Evolutionary conservation across 2,888 invertebrate species (phyloP).

Genomic region (Rhogogaster chlorosoma): DNA sequence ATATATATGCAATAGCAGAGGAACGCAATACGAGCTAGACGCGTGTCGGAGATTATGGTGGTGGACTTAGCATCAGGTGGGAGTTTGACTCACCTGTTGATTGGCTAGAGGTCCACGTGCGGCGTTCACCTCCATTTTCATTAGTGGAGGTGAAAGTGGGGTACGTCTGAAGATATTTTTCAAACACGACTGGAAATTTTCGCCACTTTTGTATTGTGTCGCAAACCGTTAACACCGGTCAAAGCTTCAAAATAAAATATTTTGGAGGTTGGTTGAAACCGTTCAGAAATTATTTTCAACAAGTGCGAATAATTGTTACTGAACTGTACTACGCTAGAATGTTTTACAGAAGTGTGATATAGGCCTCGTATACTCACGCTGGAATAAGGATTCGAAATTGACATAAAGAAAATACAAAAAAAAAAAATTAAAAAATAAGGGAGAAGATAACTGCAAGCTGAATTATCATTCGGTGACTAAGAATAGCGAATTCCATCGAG

Average conservation of each 20-base stretch:
- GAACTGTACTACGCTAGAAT: neutral
- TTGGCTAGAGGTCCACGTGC: slow-evolving; percentile 69
- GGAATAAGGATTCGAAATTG: neutral
- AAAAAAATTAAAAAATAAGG: neutral
- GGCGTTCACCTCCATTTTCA: slow-evolving; percentile 61
- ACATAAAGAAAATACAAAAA: too few relatives aligned
- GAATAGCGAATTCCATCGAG: neutral
- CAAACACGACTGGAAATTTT: slow-evolving; percentile 67
- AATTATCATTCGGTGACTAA: slow-evolving; percentile 12
- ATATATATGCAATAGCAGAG: neutral
- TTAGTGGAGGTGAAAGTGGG: slow-evolving; percentile 53
- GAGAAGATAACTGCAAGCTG: neutral
- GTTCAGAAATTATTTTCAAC: neutral
- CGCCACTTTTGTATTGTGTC: slow-evolving; percentile 71
- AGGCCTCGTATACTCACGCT: neutral
- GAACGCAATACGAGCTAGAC: neutral
- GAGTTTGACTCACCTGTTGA: slow-evolving; percentile 53
- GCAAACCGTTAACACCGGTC: slow-evolving; percentile 55
- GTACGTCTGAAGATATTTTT: slow-evolving; percentile 65
- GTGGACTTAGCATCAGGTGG: slow-evolving; percentile 37
- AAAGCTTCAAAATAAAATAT: neutral
- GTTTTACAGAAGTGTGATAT: neutral
- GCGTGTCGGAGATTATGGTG: slow-evolving; percentile 33
- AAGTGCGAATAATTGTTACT: neutral
- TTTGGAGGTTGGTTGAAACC: neutral